A percentile compares a stretch with the other conserved stretches of the same genome.
Evolutionary conservation across 2,797 vertebrate species (phyloP).

Genomic region (Molossus alvarezi): DNA sequence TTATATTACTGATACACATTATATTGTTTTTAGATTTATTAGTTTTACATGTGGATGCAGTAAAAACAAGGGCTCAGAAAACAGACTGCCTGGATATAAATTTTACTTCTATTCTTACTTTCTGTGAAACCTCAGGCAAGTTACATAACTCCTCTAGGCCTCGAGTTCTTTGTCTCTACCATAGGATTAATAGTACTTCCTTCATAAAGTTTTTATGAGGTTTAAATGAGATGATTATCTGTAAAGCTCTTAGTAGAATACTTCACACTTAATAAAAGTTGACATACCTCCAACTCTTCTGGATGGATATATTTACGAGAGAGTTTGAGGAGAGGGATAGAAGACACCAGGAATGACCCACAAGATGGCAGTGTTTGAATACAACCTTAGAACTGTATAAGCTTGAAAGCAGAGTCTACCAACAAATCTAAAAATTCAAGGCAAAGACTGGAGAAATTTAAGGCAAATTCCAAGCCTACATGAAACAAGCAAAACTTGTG

Average conservation of each 20-base stretch:
- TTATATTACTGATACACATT: not conserved
- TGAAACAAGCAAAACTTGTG: conserved; percentile 31
- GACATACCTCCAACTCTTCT: not conserved
- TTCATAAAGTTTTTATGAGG: conserved; percentile 39
- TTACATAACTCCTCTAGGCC: not conserved
- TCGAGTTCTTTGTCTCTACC: not conserved
- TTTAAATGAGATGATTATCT: conserved; percentile 16
- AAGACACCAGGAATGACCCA: conserved; percentile 53
- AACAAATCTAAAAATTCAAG: conserved; percentile 27
- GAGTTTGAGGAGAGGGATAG: not conserved
- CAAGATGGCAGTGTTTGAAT: conserved; percentile 73
- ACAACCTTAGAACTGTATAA: conserved; percentile 9
- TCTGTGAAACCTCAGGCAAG: not conserved
- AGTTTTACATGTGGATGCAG: not conserved
- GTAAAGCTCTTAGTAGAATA: not conserved
- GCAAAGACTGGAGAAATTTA: conserved; percentile 35
- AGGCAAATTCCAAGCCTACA: conserved; percentile 48
- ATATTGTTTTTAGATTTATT: conserved; percentile 10
- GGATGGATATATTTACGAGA: not conserved
- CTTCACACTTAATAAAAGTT: not conserved
- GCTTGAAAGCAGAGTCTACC: not conserved
- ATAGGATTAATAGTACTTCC: not conserved
- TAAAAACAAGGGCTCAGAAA: not conserved
- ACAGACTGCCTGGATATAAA: not conserved
- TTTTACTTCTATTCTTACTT: not conserved